A percentile compares a stretch with the other conserved stretches of the same genome.
These are phyloP conservation scores for Eristalis arbustorum DNA, from an alignment of 2,888 invertebrate species.

Conservation along the genomic window DNA sequence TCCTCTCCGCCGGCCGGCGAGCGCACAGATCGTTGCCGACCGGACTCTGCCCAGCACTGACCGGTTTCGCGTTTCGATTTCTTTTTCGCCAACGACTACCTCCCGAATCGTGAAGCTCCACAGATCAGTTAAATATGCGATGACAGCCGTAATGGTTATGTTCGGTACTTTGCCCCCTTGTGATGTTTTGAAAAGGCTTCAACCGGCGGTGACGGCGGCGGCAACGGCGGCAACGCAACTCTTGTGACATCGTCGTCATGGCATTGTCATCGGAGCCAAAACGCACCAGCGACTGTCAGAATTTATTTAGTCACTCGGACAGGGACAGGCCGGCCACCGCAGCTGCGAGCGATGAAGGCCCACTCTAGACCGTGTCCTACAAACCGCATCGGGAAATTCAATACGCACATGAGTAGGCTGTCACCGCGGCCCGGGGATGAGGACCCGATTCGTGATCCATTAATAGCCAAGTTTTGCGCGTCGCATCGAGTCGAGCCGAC, in stretches of 20 bases:
- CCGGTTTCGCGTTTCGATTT: slow-evolving; percentile 57
- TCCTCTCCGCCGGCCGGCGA: slow-evolving; percentile 45
- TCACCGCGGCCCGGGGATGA: slow-evolving; percentile 2
- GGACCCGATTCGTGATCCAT: slow-evolving; percentile 47
- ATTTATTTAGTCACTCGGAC: slow-evolving; percentile 58
- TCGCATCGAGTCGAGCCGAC: not conserved
- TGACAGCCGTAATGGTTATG: slow-evolving; percentile 71
- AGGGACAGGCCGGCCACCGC: not conserved
- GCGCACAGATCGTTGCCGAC: slow-evolving; percentile 41
- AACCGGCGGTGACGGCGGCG: not conserved
- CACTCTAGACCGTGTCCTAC: slow-evolving; percentile 58
- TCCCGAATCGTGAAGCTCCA: slow-evolving; percentile 52
- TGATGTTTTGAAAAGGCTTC: slow-evolving; percentile 42
- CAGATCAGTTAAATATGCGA: slow-evolving; percentile 62
- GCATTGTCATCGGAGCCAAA: slow-evolving; percentile 54
- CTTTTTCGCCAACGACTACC: slow-evolving; percentile 9
- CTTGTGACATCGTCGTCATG: slow-evolving; percentile 63
- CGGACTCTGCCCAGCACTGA: slow-evolving; percentile 4
- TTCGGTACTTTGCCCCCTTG: slow-evolving; percentile 49
- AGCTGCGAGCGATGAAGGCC: slow-evolving; percentile 37
- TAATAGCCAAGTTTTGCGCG: slow-evolving; percentile 36
- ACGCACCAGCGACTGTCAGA: slow-evolving; percentile 53
- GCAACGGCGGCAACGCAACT: slow-evolving; percentile 20
- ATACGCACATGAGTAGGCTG: slow-evolving; percentile 56
- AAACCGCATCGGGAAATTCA: slow-evolving; percentile 45